Evolutionary conservation across 2,797 vertebrate genomes (phyloP).

Genomic region (Arctocebus calabarensis): DNA sequence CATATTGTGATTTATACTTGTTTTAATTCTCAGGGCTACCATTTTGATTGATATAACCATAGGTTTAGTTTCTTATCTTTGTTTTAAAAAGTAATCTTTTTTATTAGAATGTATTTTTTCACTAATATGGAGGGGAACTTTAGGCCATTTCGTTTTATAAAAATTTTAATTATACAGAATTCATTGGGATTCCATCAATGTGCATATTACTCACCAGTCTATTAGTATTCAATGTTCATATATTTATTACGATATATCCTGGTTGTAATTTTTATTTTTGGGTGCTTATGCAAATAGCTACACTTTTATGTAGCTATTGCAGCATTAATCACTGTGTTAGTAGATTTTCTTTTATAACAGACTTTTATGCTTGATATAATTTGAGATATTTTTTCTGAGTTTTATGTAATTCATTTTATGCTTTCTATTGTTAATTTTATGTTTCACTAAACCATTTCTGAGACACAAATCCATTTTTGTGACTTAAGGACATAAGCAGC

Average conservation of each 20-base stretch:
- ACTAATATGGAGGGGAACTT: background rate
- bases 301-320: background rate
- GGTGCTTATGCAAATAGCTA: background rate
- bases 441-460: constrained; percentile 23
- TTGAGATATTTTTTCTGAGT: background rate
- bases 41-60: constrained; percentile 20
- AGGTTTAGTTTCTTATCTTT: background rate
- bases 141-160: background rate
- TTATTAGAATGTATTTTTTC: background rate
- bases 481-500: background rate
- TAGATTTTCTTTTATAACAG: background rate
- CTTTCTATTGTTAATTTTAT: constrained; percentile 15
- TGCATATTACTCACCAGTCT: background rate
- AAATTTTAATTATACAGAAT: background rate
- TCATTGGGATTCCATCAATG: background rate
- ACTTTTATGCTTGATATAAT: background rate
- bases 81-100: background rate
- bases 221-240: background rate
- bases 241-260: background rate
- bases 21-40: constrained; percentile 23
- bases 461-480: background rate
- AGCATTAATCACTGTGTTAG: background rate
- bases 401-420: background rate
- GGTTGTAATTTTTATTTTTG: background rate
- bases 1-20: constrained; percentile 19